Base-by-base conservation (phyloP, 2,113 vertebrate species). In the Vidua chalybeata region DNA sequence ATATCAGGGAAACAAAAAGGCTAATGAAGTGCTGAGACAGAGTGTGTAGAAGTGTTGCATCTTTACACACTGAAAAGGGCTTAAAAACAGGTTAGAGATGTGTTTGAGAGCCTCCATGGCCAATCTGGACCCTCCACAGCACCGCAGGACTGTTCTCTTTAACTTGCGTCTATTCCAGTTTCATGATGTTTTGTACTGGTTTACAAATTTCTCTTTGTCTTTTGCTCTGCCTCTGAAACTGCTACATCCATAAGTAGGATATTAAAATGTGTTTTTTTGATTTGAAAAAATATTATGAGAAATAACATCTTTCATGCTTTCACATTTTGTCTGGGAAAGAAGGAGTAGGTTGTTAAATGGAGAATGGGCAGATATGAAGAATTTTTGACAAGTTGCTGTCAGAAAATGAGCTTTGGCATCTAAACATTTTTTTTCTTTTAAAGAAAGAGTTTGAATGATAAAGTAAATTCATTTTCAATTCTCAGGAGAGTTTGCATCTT, bases 401-500 rank as follows among this genome's bases (percentile, higher is more conserved):
- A 37, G 68, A 77, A 88, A 88, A 76, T 19, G 7, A 90, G 18
- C 18, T 74, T 76, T 75, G 18, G 6, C 31, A 84, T 56, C 15
- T 64, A 64, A 74, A 20, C 2, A 52, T 45, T 58, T 3, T 58
- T 48, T 56, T 41, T 1, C 9, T 82, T 91, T 48, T 58, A 82
- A 94, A 66, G 30, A 6, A 87, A 30, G 4, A 10, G 6, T 48
- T 73, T 39, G n/a, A 89, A 89, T 0, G 1, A 13, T 16, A 63
- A 71, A 58, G 19, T 39, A 49, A 48, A 86, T 51, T 9, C 3
- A 43, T 91, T 85, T 83, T 28, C 17, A 84, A 3, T 69, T 76
- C 56, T 93, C n/a, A 95, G 23, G 33, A 79, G 18, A 79, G 27
- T 84, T 83, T 93, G 9, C 10, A 45, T 49, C 79, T 96, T 84